A percentile compares a stretch with the other conserved stretches of the same genome.
Conservation (phyloP, 2,113 vertebrate species). For the Ochotona princeps region DNA sequence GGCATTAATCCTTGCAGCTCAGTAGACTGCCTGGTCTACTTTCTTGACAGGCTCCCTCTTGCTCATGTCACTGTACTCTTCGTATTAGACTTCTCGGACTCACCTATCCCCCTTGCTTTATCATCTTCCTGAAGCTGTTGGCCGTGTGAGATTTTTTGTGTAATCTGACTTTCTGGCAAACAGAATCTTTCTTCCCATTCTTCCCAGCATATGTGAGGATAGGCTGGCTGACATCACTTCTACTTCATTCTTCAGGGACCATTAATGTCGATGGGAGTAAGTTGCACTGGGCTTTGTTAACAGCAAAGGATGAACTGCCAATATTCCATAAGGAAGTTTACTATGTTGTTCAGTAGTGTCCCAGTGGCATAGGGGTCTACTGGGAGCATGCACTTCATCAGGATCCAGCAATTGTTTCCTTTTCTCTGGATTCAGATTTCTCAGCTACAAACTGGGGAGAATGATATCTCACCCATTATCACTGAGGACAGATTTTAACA, state of each 20-base stretch:
- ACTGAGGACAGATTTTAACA: neutral
- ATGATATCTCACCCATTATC: neutral
- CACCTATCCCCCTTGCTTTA: too few relatives aligned
- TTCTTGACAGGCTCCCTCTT: neutral
- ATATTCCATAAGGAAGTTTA: neutral
- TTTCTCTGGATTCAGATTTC: neutral
- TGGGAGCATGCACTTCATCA: neutral
- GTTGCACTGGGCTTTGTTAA: conserved; percentile 52
- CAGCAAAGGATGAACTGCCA: neutral
- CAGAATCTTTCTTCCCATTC: neutral
- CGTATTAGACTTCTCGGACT: neutral
- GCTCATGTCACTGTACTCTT: neutral
- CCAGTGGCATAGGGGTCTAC: neutral
- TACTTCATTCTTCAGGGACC: neutral
- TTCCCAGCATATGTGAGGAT: neutral
- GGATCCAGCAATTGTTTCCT: neutral
- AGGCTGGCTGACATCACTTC: neutral
- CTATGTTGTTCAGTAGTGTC: neutral
- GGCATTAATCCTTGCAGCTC: neutral
- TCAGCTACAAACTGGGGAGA: neutral
- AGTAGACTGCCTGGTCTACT: neutral
- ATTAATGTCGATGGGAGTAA: conserved; percentile 36
- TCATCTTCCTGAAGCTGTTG: neutral
- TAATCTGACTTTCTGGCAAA: neutral
- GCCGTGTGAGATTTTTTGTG: neutral